These are phyloP conservation scores for Callaeas wilsoni DNA, from an alignment of 2,113 vertebrate genomes.

Conservation along the genomic window DNA sequence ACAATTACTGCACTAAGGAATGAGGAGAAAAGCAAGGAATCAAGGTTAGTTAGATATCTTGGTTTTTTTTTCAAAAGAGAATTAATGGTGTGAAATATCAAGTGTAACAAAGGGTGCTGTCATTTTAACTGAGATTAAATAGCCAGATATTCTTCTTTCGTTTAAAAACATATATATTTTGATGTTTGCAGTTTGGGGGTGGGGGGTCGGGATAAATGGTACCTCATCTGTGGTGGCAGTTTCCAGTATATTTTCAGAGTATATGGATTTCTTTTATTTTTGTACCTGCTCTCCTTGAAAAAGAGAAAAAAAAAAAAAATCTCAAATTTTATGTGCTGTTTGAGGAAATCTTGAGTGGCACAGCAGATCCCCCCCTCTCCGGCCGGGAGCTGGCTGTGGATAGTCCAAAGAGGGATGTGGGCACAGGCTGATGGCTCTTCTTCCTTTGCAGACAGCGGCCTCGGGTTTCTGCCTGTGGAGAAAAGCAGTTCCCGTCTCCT, in stretches of 20 bases:
- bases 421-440: constrained; percentile 1
- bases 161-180: constrained; percentile 70
- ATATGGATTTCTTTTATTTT: constrained; percentile 73
- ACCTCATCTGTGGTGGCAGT: constrained; percentile 70
- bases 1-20: constrained; percentile 88
- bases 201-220: constrained; percentile 50
- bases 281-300: constrained; percentile 67
- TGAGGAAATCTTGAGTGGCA: constrained; percentile 24
- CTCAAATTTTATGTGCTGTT: constrained; percentile 50
- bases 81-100: constrained; percentile 62
- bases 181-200: constrained; percentile 57
- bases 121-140: constrained; percentile 70
- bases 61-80: constrained; percentile 22
- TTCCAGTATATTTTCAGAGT: constrained; percentile 72
- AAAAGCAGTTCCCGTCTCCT: background rate
- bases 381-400: background rate
- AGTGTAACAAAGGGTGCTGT: constrained; percentile 72
- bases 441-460: background rate
- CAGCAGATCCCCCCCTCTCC: constrained; percentile 1
- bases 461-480: background rate
- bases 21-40: constrained; percentile 79
- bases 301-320: background rate
- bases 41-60: constrained; percentile 56
- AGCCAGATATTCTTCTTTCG: constrained; percentile 68
- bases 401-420: background rate